Evolutionary conservation across 2,113 vertebrate species (phyloP).

Genomic region (Ciconia boyciana): DNA sequence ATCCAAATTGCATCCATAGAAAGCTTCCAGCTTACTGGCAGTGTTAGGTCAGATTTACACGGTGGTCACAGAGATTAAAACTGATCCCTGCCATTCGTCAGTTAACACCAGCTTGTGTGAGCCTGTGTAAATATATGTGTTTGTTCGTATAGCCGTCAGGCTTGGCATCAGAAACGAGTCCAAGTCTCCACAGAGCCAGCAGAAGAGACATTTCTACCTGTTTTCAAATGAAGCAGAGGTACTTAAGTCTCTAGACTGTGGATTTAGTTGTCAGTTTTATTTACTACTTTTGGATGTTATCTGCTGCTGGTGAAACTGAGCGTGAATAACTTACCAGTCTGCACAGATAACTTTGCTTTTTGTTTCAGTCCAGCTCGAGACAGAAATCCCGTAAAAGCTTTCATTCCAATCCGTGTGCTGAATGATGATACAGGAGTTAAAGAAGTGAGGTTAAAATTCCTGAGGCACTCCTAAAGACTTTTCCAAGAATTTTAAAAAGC

Average conservation of each 20-base stretch:
- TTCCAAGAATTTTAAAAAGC: background rate
- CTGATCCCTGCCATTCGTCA: background rate
- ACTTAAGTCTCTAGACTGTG: background rate
- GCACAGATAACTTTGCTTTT: constrained; percentile 14
- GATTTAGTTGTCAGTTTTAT: background rate
- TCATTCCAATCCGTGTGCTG: rapidly evolving
- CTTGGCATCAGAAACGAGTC: background rate
- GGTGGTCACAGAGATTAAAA: background rate
- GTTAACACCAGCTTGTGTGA: background rate
- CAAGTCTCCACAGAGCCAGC: background rate
- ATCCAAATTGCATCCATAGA: background rate
- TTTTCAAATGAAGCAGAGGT: background rate
- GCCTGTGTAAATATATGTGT: background rate
- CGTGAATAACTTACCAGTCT: background rate
- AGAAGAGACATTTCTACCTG: background rate
- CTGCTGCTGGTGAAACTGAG: background rate
- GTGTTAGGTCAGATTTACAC: background rate
- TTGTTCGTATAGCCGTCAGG: rapidly evolving
- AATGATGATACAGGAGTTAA: background rate
- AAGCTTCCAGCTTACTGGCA: background rate
- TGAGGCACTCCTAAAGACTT: background rate
- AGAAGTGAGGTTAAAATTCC: background rate
- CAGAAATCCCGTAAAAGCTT: background rate
- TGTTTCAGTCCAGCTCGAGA: background rate
- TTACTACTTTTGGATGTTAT: background rate